phyloP scores from a whole-genome alignment of 2,797 vertebrate species.

The Nothura maculosa region DNA sequence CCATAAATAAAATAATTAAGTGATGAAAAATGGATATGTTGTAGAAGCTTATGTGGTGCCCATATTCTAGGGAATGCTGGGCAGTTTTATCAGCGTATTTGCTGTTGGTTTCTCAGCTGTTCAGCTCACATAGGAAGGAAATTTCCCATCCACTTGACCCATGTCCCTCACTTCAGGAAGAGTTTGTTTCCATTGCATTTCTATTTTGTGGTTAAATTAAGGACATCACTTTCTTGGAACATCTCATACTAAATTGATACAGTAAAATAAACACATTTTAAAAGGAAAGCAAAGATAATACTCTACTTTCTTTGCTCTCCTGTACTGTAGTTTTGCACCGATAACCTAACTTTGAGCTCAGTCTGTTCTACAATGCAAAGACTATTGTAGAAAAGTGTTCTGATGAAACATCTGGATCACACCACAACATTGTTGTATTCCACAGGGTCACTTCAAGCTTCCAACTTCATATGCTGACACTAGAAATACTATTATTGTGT shows the following conservation, averaged over 20 bases:
- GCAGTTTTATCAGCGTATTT: not conserved
- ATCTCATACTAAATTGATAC: not conserved
- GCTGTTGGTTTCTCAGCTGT: not conserved
- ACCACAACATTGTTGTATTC: not conserved
- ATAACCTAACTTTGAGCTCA: accelerated
- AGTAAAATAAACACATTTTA: not conserved
- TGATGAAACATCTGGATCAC: accelerated
- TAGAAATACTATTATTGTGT: not conserved
- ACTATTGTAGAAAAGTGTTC: not conserved
- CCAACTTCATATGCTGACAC: not conserved
- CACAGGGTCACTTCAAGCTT: not conserved
- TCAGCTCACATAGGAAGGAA: not conserved
- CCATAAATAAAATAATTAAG: not conserved
- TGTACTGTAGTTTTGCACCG: not conserved
- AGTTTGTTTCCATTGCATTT: not conserved
- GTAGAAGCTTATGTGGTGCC: not conserved
- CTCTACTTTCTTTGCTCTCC: not conserved
- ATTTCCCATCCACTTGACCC: not conserved
- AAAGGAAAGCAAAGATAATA: not conserved
- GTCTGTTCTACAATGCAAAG: accelerated
- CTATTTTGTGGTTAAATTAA: not conserved
- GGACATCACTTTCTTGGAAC: not conserved
- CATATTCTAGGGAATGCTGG: not conserved
- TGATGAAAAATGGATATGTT: not conserved
- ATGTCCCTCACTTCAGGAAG: not conserved